A percentile compares a stretch with the other conserved stretches of the same genome.
Conservation (phyloP, 2,113 vertebrate genomes). For the Probosciger aterrimus region DNA sequence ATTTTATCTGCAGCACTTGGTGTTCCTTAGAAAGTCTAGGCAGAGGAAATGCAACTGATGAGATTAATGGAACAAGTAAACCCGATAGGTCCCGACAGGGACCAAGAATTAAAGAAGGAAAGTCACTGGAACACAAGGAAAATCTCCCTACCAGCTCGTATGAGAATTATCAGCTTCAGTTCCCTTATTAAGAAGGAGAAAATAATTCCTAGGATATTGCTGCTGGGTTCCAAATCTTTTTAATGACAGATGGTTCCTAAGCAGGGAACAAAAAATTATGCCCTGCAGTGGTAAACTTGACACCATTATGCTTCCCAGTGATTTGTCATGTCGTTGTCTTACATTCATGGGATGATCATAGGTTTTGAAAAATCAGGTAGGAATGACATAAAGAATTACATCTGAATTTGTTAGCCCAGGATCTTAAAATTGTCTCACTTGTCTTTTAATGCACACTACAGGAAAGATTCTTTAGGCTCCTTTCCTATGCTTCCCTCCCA, state of each 20-base stretch:
- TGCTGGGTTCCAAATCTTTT: neutral
- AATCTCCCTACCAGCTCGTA: neutral
- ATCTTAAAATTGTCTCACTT: neutral
- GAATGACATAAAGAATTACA: neutral
- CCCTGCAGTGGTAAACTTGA: neutral
- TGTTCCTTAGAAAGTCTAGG: neutral
- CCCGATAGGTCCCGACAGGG: neutral
- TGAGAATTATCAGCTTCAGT: neutral
- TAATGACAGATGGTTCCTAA: neutral
- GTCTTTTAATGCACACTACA: fast-evolving
- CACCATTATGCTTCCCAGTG: neutral
- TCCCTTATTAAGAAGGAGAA: neutral
- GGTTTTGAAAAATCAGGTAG: neutral
- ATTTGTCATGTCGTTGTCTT: neutral
- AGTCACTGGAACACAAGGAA: neutral
- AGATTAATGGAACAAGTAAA: slow-evolving; percentile 17
- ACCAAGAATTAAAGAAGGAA: neutral
- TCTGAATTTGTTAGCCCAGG: neutral
- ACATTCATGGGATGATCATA: neutral
- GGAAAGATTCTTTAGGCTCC: neutral
- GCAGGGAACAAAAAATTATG: neutral
- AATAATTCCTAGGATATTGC: neutral
- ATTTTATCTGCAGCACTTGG: slow-evolving; percentile 1
- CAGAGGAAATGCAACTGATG: neutral
- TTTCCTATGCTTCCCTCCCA: neutral